Evolutionary conservation across 2,797 vertebrate species (phyloP).

Genomic region (Stomatorhinus walkeri): DNA sequence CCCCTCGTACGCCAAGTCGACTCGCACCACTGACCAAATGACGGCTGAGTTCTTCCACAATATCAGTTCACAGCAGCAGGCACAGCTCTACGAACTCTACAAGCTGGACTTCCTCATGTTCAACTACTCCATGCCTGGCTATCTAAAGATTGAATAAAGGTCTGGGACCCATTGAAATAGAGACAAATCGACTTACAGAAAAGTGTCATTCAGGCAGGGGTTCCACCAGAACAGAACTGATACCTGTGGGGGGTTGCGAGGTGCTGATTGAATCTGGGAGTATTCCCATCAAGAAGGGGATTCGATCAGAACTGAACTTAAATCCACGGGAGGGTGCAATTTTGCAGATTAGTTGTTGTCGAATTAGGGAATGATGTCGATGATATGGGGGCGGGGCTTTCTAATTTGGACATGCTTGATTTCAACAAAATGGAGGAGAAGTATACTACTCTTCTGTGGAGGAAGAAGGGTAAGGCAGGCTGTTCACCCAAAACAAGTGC

Average conservation of each 20-base stretch:
- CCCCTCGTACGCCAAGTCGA: slow-evolving; percentile 91
- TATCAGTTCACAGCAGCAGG: slow-evolving; percentile 83
- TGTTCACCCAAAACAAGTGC: slow-evolving; percentile 38
- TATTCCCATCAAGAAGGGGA: neutral
- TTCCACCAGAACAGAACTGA: slow-evolving; percentile 17
- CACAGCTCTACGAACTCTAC: slow-evolving; percentile 88
- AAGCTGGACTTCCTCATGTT: slow-evolving; percentile 98
- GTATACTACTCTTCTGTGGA: slow-evolving; percentile 25
- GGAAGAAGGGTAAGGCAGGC: slow-evolving; percentile 24
- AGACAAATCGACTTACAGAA: neutral
- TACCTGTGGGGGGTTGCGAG: slow-evolving; percentile 11
- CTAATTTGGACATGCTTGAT: slow-evolving; percentile 48
- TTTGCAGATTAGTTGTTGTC: neutral
- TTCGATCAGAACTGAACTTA: neutral
- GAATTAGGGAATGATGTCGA: neutral
- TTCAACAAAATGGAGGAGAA: slow-evolving; percentile 28
- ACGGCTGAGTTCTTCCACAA: slow-evolving; percentile 96
- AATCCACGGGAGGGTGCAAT: neutral
- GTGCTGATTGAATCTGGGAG: neutral
- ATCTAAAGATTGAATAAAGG: slow-evolving; percentile 81
- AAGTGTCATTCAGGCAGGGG: slow-evolving; percentile 27
- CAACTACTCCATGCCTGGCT: slow-evolving; percentile 92
- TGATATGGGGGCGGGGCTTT: slow-evolving; percentile 41
- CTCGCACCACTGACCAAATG: slow-evolving; percentile 96
- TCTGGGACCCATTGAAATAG: neutral